Evolutionary conservation across 1,140 invertebrate genomes (phyloP).

Genomic region (Atta cephalotes): DNA sequence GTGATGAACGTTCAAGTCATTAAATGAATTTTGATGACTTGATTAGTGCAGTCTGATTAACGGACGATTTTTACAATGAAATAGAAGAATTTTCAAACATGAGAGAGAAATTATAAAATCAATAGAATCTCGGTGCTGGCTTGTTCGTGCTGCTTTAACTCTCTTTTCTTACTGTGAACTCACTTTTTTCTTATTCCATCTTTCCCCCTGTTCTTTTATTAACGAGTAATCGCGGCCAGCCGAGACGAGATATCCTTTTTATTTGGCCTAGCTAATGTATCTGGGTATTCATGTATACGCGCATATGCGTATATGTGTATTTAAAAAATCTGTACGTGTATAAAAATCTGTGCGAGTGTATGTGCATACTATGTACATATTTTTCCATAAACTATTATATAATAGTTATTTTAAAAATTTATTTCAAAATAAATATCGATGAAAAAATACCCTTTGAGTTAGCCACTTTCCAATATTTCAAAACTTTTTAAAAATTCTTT

Average conservation of each 20-base stretch:
- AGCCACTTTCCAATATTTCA: background rate
- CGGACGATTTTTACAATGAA: constrained; percentile 59
- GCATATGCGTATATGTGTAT: background rate
- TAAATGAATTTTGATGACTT: constrained; percentile 46
- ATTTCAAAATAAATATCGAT: background rate
- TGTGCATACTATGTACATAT: background rate
- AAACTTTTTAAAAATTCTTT: background rate
- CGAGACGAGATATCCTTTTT: constrained; percentile 40
- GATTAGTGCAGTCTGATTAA: constrained; percentile 62
- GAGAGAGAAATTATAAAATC: constrained; percentile 67
- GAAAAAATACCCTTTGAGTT: background rate
- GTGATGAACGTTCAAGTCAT: constrained; percentile 36
- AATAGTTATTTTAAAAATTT: background rate
- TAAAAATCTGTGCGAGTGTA: too few species aligned
- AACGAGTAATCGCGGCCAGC: constrained; percentile 53
- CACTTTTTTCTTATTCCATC: constrained; percentile 42
- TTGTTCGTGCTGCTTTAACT: constrained; percentile 38
- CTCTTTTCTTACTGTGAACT: constrained; percentile 36
- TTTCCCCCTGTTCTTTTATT: constrained; percentile 58
- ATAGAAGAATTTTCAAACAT: constrained; percentile 30
- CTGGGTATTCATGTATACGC: background rate
- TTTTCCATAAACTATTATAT: constrained; percentile 25
- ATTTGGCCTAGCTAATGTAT: constrained; percentile 7
- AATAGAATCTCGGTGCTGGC: constrained; percentile 30
- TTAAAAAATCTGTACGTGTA: background rate